Base-by-base conservation (phyloP, 2,888 invertebrate genomes). In the Drosophila subsilvestris region DNA sequence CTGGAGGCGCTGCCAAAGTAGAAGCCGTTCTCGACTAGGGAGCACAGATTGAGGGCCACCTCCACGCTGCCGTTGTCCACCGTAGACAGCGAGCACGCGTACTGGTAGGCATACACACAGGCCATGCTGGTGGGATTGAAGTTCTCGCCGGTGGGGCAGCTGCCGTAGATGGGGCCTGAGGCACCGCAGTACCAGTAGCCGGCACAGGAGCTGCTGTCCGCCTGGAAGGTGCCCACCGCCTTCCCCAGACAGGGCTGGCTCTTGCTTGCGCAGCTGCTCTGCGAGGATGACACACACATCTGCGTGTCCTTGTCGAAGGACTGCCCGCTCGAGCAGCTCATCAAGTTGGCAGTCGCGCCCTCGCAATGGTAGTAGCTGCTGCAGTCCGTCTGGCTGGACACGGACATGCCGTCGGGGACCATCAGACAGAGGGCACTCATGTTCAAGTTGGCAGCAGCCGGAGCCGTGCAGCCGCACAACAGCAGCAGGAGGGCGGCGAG, bases 231-330 rank as follows among this genome's bases (percentile, higher is more conserved):
- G 49, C 86, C 86, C 47, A 79, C 51, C 0, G 44, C 4, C 20
- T 61, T 61, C n/a, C 62, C 58, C 1, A 8, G 22, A n/a, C 89
- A 89, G 14, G 89, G 85, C 17, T 48, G 51, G n/a, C 45, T 27
- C 42, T 18, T 32, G 8, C 43, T 25, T 5, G 9, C 20, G 63
- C 89, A 89, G 10, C 67, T 45, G 4, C 60, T 68, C 8, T 67
- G 55, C 9, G 58, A 32, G 50, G 43, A 7, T 47, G 43, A 2
- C 1, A 73, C 44, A 56, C 89, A 89, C 4, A 6, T 20, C 59
- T 89, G 89, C 0, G 18, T 1, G 5, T 89, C 79, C 70, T 80
- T 84, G 43, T 74, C 58, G 50, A 85, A 89, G 44, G 63, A 79
- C 17, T 57, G 53, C 3, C 75, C 76, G 3, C 2, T n/a, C 3